These are phyloP conservation scores for Lasioglossum morio DNA, from an alignment of 2,888 invertebrate species.

Conservation along the genomic window DNA sequence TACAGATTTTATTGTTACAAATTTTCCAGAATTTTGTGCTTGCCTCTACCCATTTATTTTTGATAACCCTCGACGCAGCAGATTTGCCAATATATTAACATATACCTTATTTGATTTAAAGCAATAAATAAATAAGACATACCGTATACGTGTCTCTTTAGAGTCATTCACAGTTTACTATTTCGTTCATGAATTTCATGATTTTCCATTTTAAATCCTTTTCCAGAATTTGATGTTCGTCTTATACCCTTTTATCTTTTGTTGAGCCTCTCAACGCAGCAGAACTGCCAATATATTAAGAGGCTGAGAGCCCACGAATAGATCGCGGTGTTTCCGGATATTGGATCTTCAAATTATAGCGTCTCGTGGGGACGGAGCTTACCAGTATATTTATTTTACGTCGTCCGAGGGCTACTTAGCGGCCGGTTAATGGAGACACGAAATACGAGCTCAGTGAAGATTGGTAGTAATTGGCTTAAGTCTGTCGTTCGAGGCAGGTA, in stretches of 20 bases:
- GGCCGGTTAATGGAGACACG: slow-evolving; percentile 47
- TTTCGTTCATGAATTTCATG: not conserved
- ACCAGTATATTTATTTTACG: slow-evolving; percentile 52
- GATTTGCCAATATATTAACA: no score
- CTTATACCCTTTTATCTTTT: not conserved
- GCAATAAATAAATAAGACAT: no score
- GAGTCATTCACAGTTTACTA: not conserved
- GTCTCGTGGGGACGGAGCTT: slow-evolving; percentile 33
- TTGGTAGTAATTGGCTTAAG: slow-evolving; percentile 53
- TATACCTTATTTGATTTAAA: no score
- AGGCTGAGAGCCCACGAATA: slow-evolving; percentile 45
- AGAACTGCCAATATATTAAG: slow-evolving; percentile 57
- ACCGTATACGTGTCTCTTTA: not conserved
- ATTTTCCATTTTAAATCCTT: not conserved
- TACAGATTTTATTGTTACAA: no score
- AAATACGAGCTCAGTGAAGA: slow-evolving; percentile 45
- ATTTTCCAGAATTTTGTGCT: no score
- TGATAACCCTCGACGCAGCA: no score
- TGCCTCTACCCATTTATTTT: no score
- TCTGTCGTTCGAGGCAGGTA: slow-evolving; percentile 32
- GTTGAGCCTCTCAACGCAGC: not conserved
- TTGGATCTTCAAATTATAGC: slow-evolving; percentile 41
- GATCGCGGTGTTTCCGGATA: slow-evolving; percentile 49
- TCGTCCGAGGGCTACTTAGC: slow-evolving; percentile 46
- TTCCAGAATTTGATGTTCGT: not conserved